Conservation (phyloP, 2,113 vertebrate genomes). For the Aspidoscelis tigris region DNA sequence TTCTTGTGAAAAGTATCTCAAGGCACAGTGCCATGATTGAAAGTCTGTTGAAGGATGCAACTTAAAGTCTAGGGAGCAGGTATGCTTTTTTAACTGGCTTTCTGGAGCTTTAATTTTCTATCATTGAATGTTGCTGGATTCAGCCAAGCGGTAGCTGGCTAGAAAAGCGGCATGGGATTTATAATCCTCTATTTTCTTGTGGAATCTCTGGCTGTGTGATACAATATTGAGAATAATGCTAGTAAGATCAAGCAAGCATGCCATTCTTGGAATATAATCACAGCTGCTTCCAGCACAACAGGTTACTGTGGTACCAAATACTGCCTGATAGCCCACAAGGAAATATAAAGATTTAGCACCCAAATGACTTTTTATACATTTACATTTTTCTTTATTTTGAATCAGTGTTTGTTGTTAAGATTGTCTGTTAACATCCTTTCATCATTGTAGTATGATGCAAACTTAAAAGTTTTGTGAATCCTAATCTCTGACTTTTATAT, state of each 20-base stretch:
- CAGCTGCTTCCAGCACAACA: constrained; percentile 4
- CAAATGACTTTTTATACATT: background rate
- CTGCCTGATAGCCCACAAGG: background rate
- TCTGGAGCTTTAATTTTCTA: constrained; percentile 2
- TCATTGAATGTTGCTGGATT: constrained; percentile 5
- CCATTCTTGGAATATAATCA: constrained; percentile 1
- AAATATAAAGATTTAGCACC: background rate
- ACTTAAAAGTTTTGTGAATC: too few species aligned
- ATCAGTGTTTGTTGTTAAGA: background rate
- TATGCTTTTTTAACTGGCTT: constrained; percentile 3
- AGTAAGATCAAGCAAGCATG: constrained; percentile 20
- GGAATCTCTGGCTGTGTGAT: constrained; percentile 8
- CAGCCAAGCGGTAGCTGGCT: constrained; percentile 3
- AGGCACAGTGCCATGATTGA: background rate
- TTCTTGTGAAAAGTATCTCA: background rate
- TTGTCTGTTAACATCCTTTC: background rate
- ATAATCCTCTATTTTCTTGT: constrained; percentile 23
- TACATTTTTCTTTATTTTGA: background rate
- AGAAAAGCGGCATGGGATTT: constrained; percentile 13
- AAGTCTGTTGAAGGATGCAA: background rate
- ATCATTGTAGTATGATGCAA: background rate
- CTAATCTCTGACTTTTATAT: background rate
- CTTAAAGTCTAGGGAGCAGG: background rate
- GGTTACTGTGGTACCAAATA: background rate
- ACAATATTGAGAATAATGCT: constrained; percentile 28